A percentile compares a stretch with the other conserved stretches of the same genome.
Evolutionary conservation across 2,888 invertebrate species (phyloP).

Genomic region (Synanthedon andrenaeformis): DNA sequence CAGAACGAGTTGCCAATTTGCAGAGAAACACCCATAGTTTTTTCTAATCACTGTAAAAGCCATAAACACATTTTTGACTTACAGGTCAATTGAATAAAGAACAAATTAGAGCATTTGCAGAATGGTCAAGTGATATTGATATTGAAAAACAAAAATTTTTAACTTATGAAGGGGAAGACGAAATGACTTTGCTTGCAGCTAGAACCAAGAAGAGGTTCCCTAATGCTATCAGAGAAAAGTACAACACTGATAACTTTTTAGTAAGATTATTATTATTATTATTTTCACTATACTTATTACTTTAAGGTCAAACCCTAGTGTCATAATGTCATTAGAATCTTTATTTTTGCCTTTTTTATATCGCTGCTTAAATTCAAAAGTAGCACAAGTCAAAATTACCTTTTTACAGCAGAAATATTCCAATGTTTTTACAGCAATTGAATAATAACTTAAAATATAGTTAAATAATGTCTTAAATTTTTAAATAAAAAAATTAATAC

Average conservation of each 20-base stretch:
- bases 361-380: too few relatives aligned
- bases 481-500: too few relatives aligned
- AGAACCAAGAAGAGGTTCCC: slow-evolving; percentile 81
- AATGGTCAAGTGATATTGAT: slow-evolving; percentile 72
- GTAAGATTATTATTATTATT: slow-evolving; percentile 55
- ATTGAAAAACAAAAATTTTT: slow-evolving; percentile 71
- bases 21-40: too few relatives aligned
- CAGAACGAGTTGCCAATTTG: too few relatives aligned
- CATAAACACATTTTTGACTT: slow-evolving; percentile 6
- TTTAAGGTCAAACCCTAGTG: too few relatives aligned
- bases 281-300: too few relatives aligned
- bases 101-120: slow-evolving; percentile 53
- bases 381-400: too few relatives aligned
- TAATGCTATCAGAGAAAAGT: slow-evolving; percentile 69
- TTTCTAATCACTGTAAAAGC: too few relatives aligned
- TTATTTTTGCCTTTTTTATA: not conserved
- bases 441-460: too few relatives aligned
- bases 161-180: slow-evolving; percentile 80
- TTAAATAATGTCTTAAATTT: too few relatives aligned
- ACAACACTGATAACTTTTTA: slow-evolving; percentile 70
- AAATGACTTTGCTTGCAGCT: slow-evolving; percentile 78
- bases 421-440: too few relatives aligned
- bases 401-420: too few relatives aligned
- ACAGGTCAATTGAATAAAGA: slow-evolving; percentile 45
- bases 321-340: not conserved